These are phyloP conservation scores for Epinephelus cyanopodus DNA, from an alignment of 2,113 vertebrate species.

Conservation along the genomic window DNA sequence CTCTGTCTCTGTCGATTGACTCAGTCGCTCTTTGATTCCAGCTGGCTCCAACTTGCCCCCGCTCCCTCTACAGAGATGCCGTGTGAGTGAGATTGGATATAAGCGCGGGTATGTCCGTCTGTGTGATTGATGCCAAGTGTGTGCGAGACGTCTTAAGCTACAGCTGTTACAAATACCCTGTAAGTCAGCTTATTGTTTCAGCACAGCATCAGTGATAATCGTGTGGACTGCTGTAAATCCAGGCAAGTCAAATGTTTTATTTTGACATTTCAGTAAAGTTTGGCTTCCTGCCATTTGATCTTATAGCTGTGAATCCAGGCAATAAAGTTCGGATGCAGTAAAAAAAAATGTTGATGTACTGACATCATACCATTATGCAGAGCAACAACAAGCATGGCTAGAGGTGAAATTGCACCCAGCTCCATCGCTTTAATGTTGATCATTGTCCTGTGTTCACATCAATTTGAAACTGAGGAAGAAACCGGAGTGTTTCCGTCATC, in stretches of 20 bases:
- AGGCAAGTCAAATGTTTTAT: neutral
- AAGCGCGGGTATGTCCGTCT: neutral
- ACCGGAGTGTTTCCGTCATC: no score
- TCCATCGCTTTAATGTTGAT: no score
- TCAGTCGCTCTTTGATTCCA: constrained; percentile 27
- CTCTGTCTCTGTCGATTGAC: constrained; percentile 21
- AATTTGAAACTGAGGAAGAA: no score
- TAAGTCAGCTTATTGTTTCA: constrained; percentile 35
- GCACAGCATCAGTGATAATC: constrained; percentile 27
- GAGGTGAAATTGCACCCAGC: no score
- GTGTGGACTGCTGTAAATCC: neutral
- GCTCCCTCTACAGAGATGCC: constrained; percentile 23
- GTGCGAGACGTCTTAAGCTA: constrained; percentile 30
- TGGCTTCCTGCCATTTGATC: neutral
- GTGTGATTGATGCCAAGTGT: constrained; percentile 18
- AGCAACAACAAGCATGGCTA: no score
- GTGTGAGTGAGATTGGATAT: constrained; percentile 29
- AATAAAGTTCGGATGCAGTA: neutral
- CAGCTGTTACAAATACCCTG: constrained; percentile 19
- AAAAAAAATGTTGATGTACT: no score
- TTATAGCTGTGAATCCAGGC: neutral
- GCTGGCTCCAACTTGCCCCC: constrained; percentile 7
- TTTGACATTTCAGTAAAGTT: constrained; percentile 1
- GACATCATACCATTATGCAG: no score
- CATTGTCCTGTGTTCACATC: no score